Evolutionary conservation across 1,140 invertebrate genomes (phyloP).

Genomic region (Elymnias hypermnestra): DNA sequence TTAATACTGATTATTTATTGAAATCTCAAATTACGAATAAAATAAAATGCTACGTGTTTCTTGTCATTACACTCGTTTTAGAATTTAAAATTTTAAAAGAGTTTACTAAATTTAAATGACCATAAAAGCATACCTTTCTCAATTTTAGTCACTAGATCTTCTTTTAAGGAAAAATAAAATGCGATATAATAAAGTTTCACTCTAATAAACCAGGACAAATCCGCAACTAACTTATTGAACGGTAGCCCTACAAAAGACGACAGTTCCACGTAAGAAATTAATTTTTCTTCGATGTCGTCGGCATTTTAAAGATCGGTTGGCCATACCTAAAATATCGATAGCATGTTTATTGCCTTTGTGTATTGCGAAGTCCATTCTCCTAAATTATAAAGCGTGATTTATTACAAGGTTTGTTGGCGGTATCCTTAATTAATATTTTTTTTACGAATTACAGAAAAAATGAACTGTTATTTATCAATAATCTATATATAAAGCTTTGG

Average conservation of each 20-base stretch:
- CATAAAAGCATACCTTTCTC: no score
- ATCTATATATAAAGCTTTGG: neutral
- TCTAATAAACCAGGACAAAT: neutral
- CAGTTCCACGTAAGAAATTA: constrained; percentile 5
- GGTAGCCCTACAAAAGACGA: neutral
- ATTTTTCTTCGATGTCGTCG: constrained; percentile 33
- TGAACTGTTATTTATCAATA: neutral
- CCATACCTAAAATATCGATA: constrained; percentile 58
- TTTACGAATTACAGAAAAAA: no score
- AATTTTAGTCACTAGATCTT: no score
- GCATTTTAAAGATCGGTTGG: constrained; percentile 50
- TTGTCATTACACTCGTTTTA: no score
- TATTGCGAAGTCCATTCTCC: constrained; percentile 25
- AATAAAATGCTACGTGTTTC: no score
- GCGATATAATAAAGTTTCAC: no score
- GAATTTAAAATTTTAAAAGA: no score
- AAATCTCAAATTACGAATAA: no score
- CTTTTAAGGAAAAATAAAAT: no score
- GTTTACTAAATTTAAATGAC: no score
- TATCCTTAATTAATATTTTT: constrained; percentile 15
- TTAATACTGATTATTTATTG: no score
- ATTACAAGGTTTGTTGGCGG: constrained; percentile 20
- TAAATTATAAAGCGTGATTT: constrained; percentile 43
- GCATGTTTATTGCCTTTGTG: constrained; percentile 62
- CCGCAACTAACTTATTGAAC: neutral